These are phyloP conservation scores for Cyclargus thomasi DNA, from an alignment of 1,140 invertebrate species.

Conservation along the genomic window DNA sequence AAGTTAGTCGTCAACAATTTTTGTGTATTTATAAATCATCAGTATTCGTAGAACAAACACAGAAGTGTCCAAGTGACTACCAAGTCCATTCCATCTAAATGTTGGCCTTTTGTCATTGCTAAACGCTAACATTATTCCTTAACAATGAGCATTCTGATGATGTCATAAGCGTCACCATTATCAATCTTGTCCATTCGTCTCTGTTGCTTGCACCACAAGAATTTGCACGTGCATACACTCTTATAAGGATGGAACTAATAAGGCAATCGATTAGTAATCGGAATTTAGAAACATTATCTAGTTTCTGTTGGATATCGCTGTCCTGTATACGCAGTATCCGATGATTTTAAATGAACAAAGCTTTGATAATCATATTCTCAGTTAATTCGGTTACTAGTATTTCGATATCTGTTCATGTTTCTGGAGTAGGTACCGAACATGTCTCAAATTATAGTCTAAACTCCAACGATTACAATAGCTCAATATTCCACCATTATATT, in stretches of 20 bases:
- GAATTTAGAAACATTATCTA: not conserved
- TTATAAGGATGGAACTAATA: conserved; percentile 6
- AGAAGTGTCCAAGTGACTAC: not conserved
- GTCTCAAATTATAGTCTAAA: not conserved
- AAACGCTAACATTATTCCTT: not conserved
- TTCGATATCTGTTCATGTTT: not conserved
- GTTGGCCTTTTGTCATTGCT: not conserved
- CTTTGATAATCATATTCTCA: not conserved
- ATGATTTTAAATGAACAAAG: not conserved
- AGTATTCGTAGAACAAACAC: not conserved
- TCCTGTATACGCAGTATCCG: not conserved
- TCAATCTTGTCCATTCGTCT: conserved; percentile 2
- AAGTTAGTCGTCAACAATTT: not conserved
- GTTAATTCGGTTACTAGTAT: not conserved
- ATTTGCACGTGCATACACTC: conserved; percentile 9
- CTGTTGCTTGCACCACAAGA: not conserved
- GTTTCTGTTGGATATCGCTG: not conserved
- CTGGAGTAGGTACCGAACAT: not conserved
- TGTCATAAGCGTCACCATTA: not conserved
- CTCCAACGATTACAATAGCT: no score
- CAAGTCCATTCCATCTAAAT: not conserved
- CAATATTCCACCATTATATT: no score
- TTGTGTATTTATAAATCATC: no score
- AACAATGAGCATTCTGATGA: not conserved
- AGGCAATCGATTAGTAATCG: conserved; percentile 11